Base-by-base conservation (phyloP, 2,797 vertebrate genomes). In the Apogon talboti region DNA sequence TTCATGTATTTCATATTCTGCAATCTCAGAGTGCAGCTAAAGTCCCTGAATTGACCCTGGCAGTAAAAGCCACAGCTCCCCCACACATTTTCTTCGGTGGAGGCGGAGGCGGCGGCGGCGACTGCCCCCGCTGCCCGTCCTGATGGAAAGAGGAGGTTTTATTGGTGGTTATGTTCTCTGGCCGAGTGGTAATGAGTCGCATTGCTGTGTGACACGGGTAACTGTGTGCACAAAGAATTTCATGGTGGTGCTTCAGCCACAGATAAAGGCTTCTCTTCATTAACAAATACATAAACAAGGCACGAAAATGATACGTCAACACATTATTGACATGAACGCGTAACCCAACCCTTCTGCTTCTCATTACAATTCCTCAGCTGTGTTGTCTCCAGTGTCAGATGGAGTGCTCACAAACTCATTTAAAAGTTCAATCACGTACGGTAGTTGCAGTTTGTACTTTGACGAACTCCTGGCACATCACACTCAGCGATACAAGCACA, bases 241-340 rank as follows among this genome's bases (percentile, higher is more conserved):
- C 80, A 87, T 82, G 77, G 72, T 86, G 69, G 55, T 53, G 72
- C 74, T 73, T 86, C 50, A 77, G 72, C 54, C 28, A 1, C 74
- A 83, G 80, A 91, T 86, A 86, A 85, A 83, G 50, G 71, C 65
- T 64, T 64, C 57, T 79, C 55, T 79, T 88, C 77, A 87, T 86
- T 85, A 74, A 78, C 55, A 76, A 78, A 70, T 57, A 82, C 81
- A 86, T 73, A 84, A 83, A 75, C 71, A 65, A 66, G 49, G 52
- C 35, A 63, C 57, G 54, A 78, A 79, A 82, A 83, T 73, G 11
- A 75, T 79, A 82, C 76, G 69, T 76, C 66, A 83, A 85, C 80
- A 83, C 68, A 73, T 86, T 77, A 74, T 86, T 81, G 79, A 81
- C 74, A 66, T 58, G 21, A 64, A 51, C 60, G 56, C 48, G 30